Evolutionary conservation across 2,113 vertebrate species (phyloP).

Genomic region (Bujurquina vittata): DNA sequence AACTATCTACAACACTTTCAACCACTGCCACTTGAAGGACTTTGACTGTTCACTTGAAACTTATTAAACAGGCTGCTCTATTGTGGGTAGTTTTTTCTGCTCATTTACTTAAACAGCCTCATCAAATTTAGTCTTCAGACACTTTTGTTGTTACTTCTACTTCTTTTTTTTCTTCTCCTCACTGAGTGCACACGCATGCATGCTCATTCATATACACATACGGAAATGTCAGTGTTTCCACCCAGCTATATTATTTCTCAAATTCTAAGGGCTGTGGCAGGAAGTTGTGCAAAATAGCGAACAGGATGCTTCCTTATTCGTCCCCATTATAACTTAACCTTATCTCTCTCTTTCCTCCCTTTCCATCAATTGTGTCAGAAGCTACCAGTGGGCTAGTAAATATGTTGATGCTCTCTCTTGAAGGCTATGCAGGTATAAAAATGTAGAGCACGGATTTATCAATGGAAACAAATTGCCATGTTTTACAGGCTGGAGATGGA

Average conservation of each 20-base stretch:
- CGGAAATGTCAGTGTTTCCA: slow-evolving; percentile 9
- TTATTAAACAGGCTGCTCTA: background rate
- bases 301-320: slow-evolving; percentile 66
- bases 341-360: slow-evolving; percentile 50
- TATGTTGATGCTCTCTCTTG: slow-evolving; percentile 24
- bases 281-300: slow-evolving; percentile 71
- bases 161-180: slow-evolving; percentile 2
- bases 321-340: slow-evolving; percentile 45
- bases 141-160: slow-evolving; percentile 1
- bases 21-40: background rate
- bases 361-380: slow-evolving; percentile 63
- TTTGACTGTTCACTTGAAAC: background rate
- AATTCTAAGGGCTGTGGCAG: slow-evolving; percentile 57
- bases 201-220: background rate
- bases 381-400: slow-evolving; percentile 45
- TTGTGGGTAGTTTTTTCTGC: background rate
- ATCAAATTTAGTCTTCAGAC: background rate
- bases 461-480: background rate
- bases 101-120: background rate
- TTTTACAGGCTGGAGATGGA: background rate
- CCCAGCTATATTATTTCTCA: slow-evolving; percentile 55
- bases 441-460: slow-evolving; percentile 5
- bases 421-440: slow-evolving; percentile 16
- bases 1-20: background rate
- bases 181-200: background rate